Evolutionary conservation across 2,797 vertebrate genomes (phyloP).

Genomic region (Podargus strigoides): DNA sequence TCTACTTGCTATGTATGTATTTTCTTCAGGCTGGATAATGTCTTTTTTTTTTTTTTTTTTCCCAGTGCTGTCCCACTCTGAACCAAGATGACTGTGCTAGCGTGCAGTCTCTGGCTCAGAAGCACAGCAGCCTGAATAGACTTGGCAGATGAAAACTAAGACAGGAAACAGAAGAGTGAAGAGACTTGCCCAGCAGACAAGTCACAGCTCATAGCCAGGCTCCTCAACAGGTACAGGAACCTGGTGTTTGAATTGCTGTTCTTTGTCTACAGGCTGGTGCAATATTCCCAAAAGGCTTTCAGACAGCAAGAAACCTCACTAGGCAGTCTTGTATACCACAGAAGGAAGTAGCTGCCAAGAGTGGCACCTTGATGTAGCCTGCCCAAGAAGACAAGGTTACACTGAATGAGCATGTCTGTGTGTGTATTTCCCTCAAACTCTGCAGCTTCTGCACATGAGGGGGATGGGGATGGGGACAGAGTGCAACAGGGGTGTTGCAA

Average conservation of each 20-base stretch:
- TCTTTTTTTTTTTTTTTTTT: not conserved
- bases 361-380: not conserved
- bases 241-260: not conserved
- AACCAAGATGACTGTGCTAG: not conserved
- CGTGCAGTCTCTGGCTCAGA: not conserved
- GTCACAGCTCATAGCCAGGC: not conserved
- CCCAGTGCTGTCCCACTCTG: not conserved
- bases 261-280: not conserved
- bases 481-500: not conserved
- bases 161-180: not conserved
- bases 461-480: not conserved
- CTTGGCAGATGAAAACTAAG: not conserved
- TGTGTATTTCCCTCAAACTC: not conserved
- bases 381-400: not conserved
- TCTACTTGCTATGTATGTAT: not conserved
- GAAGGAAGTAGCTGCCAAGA: not conserved
- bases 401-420: rapidly evolving
- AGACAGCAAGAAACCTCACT: not conserved
- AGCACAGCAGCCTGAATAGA: not conserved
- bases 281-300: not conserved
- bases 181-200: not conserved
- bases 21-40: not conserved
- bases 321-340: rapidly evolving
- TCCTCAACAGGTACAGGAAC: not conserved
- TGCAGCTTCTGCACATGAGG: not conserved